Evolutionary conservation across 2,113 vertebrate genomes (phyloP), one percentile per base, ranked within the genome.

Genomic region (Cairina moschata): DNA sequence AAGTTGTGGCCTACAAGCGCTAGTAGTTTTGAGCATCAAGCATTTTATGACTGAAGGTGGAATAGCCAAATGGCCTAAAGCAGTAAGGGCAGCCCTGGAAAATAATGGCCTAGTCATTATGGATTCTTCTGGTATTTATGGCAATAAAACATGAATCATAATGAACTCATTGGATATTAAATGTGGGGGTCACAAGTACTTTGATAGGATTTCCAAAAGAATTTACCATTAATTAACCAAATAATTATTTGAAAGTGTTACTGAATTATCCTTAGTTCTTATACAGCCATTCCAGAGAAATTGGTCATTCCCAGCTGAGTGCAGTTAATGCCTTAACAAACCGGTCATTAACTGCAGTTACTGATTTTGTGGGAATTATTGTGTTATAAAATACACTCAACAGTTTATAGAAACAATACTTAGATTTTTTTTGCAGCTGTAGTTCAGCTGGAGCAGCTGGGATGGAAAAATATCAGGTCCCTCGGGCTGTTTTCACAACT

Each of bases 331-430:
- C 96, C 91, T 97, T 98, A 98, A 97, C 97, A 97, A 98, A 98
- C 96, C 96, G 81, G 96, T 97, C 97, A 98, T 98, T 98, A 98
- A 97, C 95, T 97, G 88, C 91, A 97, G 91, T 96, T 97, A 98
- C 96, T 98, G 97, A 97, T 97, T 98, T 97, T 98, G 97, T 98
- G 93, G 97, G 97, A 98, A 98, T 97, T 98, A 98, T 71, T 97
- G 93, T 97, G 96, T 97, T 97, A 98, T 97, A 98, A 98, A 98
- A 97, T 97, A 97, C 86, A 97, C 92, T 98, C 95, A 97, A 95
- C 93, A 95, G 95, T 96, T 97, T 98, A 97, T 97, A 98, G 96
- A 97, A 98, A 97, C 95, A 96, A 97, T 69, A 97, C 94, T 91
- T 42, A 67, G 60, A 42, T 55, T 60, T 87, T 91, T 97, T 91